Base-by-base conservation (phyloP, 2,888 invertebrate genomes). In the Hymenopus coronatus region DNA sequence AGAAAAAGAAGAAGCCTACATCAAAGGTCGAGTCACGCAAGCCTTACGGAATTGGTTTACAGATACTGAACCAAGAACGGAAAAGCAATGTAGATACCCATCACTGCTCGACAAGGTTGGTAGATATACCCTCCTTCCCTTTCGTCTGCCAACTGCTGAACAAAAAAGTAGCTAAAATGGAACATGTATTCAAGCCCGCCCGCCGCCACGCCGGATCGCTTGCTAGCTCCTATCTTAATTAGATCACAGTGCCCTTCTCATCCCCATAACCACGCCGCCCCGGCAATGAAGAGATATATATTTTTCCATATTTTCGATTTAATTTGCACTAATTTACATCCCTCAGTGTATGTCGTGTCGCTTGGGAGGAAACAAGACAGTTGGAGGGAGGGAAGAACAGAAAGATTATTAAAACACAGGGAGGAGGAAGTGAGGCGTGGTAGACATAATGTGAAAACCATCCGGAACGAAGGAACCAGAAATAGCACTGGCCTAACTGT, bases 241-340 rank as follows among this genome's bases (percentile, higher is more conserved):
- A 90, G 90, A 90, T 90, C 90, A 89, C 88, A 82, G 88, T 88
- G 88, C 87, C 54, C 82, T 88, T 54, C 87, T 54, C 84, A 33
- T 33, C 84, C 86, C 85, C 85, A 14, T 40, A 25, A 28, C 85
- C 81, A n/a, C 70, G 28, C 81, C 30, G 33, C 82, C n/a, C n/a
- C n/a, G 30, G 33, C 27, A 89, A 90, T 90, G 89, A 89, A 89
- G 89, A 88, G 88, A 89, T 89, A 89, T 89, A 89, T 89, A 33
- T 87, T 85, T 88, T 89, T 89, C 88, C 90, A 90, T 90, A 90
- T 89, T 90, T 89, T 90, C 90, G 89, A 89, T 89, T 90, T 90
- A 90, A 90, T 90, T 90, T 90, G 90, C 90, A 89, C 88, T 89
- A 90, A 90, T 90, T 90, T 89, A 90, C 89, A 90, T 89, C 87